Evolutionary conservation across 2,888 invertebrate species (phyloP), one percentile per base, ranked within the genome.

Genomic region (Epirrita christyi): DNA sequence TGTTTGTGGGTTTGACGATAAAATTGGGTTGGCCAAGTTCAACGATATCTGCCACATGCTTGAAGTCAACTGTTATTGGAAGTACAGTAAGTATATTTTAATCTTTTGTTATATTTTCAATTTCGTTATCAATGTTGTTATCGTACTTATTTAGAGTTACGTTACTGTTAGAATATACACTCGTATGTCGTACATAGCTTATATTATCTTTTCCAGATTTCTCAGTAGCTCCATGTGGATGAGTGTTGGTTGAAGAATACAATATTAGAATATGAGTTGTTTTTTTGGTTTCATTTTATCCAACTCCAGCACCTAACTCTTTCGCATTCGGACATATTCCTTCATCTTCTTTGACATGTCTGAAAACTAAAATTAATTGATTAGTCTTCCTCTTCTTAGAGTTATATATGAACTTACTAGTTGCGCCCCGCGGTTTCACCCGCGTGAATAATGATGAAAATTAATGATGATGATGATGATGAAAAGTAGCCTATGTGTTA

Each of bases 301-400:
- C 86, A 1, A 76, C 45, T 10, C 76, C 76, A 0, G 63, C 51
- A 0, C 65, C 69, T 1, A 88, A 58, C 11, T 84, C 85, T 58
- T 76, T 85, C 51, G 78, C 76, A 62, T 88, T 84, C 10, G 90
- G 90, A 67, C 90, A 91, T 0, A 83, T 62, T 0, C 79, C 83
- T 61, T 86, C 86, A 38, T 88, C 88, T 64, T 90, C 89, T 56
- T 85, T 86, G 3, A 87, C 88, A 59, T 92, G 89, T 56, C 88
- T 85, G 83, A 76, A 92, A 80, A 91, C 91, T 92, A 65, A 71
- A 70, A 70, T 53, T 44, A 61, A 46, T 3, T 3, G 21, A 21
- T 21, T 21, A 21, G 21, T 4, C 21, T 21, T 4, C n/a, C n/a
- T n/a, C 21, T 21, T 21, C 4, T 21, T 21, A 21, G 21, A 21